Evolutionary conservation across 1,140 invertebrate species (phyloP).

Genomic region (Latrodectus geometricus): DNA sequence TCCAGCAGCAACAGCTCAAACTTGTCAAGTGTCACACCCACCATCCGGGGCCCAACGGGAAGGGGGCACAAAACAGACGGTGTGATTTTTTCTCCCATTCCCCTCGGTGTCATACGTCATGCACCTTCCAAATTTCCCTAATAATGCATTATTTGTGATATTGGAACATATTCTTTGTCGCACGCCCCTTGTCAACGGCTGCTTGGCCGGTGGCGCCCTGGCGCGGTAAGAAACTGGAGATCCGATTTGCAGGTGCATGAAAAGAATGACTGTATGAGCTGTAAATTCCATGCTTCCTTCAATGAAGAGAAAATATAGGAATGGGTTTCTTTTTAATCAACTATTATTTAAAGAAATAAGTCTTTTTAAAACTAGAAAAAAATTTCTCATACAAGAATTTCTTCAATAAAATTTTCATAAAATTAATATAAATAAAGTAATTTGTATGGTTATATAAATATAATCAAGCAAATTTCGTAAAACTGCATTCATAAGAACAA

Average conservation of each 20-base stretch:
- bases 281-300: neutral
- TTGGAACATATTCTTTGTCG: neutral
- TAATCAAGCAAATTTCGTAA: too few species aligned
- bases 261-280: neutral
- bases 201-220: neutral
- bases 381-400: too few species aligned
- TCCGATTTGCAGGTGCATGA: neutral
- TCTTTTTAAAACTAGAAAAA: too few species aligned
- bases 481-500: too few species aligned
- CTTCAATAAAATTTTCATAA: too few species aligned
- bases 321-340: neutral
- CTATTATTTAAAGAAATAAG: too few species aligned
- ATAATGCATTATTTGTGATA: slow-evolving; percentile 10
- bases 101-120: neutral
- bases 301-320: neutral
- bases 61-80: neutral
- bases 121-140: slow-evolving; percentile 7
- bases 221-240: neutral
- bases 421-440: too few species aligned
- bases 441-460: too few species aligned
- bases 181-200: neutral
- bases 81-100: neutral
- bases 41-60: too few species aligned
- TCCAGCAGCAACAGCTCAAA: neutral
- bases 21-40: neutral